Percentiles rank a stretch among this genome's conserved stretches.
Conservation (phyloP, 2,888 invertebrate species). For the Hemistola chrysoprasaria region DNA sequence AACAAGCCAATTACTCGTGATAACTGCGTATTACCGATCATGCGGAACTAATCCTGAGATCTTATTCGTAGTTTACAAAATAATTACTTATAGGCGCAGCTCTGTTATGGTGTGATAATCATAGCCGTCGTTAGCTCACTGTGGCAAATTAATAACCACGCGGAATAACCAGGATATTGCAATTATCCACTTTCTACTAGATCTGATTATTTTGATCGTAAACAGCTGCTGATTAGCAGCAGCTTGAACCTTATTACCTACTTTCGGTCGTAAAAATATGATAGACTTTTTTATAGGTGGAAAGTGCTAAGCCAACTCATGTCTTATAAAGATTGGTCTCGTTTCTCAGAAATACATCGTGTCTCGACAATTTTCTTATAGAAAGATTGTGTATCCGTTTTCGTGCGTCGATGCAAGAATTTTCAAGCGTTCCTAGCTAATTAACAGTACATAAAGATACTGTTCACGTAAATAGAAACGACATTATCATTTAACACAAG, state of each 20-base stretch:
- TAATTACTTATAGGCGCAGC: slow-evolving; percentile 15
- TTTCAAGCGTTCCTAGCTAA: too few species aligned
- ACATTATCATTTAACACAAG: background rate
- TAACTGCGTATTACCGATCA: slow-evolving; percentile 18
- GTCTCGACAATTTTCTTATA: too few species aligned
- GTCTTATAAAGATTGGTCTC: too few species aligned
- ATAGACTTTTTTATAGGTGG: too few species aligned
- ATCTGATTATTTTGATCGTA: slow-evolving; percentile 19
- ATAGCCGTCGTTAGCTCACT: slow-evolving; percentile 21
- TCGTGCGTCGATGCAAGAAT: background rate
- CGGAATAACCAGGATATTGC: slow-evolving; percentile 29
- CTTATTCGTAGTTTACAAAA: slow-evolving; percentile 9
- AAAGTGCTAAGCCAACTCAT: too few species aligned
- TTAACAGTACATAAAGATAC: too few species aligned
- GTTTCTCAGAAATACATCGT: too few species aligned
- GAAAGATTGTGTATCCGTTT: too few species aligned
- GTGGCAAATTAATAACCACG: slow-evolving; percentile 22
- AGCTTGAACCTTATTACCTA: background rate
- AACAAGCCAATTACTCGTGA: slow-evolving; percentile 8
- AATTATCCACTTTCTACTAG: slow-evolving; percentile 41
- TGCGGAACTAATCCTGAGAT: slow-evolving; percentile 16
- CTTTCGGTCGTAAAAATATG: background rate
- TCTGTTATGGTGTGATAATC: slow-evolving; percentile 30
- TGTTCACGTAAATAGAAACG: background rate
- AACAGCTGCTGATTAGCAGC: background rate